A percentile compares a stretch with the other conserved stretches of the same genome.
Conservation (phyloP, 1,140 invertebrate genomes). For the Zaprionus ornatus region DNA sequence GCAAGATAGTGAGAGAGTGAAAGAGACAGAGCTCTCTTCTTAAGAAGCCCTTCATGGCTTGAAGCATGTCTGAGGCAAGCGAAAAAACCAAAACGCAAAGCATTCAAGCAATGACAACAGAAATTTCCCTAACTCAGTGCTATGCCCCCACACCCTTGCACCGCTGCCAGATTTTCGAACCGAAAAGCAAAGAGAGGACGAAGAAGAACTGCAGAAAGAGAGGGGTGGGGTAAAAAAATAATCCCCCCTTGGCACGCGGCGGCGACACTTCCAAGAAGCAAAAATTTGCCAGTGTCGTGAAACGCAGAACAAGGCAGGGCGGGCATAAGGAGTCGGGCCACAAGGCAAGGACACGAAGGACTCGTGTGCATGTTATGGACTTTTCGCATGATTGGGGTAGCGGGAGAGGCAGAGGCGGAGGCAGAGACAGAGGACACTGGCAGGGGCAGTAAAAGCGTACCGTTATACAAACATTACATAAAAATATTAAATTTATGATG, state of each 20-base stretch:
- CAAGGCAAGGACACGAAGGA: slow-evolving; percentile 52
- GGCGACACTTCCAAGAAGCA: slow-evolving; percentile 72
- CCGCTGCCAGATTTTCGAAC: slow-evolving; percentile 59
- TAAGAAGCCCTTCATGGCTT: slow-evolving; percentile 6
- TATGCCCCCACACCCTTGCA: not conserved
- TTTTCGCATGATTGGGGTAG: slow-evolving; percentile 30
- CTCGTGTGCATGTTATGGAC: slow-evolving; percentile 70
- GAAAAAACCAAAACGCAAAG: slow-evolving; percentile 48
- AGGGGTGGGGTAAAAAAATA: slow-evolving; percentile 28
- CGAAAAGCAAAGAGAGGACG: slow-evolving; percentile 23
- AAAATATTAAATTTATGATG: slow-evolving; percentile 83
- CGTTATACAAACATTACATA: slow-evolving; percentile 82
- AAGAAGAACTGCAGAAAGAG: slow-evolving; percentile 3
- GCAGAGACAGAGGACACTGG: slow-evolving; percentile 25
- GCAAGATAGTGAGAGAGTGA: not conserved
- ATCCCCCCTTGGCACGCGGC: slow-evolving; percentile 73
- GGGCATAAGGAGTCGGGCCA: not conserved
- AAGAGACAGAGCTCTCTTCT: not conserved
- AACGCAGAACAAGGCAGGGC: slow-evolving; percentile 3
- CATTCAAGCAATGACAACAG: slow-evolving; percentile 77
- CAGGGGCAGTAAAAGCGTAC: slow-evolving; percentile 75
- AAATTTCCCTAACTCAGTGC: slow-evolving; percentile 36
- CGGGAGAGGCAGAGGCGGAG: too few species aligned
- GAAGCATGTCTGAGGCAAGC: slow-evolving; percentile 25
- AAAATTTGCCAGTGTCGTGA: slow-evolving; percentile 44